Percentiles rank a stretch among this genome's conserved stretches.
Evolutionary conservation across 2,797 vertebrate genomes (phyloP).

Genomic region (Sylvilagus floridanus): DNA sequence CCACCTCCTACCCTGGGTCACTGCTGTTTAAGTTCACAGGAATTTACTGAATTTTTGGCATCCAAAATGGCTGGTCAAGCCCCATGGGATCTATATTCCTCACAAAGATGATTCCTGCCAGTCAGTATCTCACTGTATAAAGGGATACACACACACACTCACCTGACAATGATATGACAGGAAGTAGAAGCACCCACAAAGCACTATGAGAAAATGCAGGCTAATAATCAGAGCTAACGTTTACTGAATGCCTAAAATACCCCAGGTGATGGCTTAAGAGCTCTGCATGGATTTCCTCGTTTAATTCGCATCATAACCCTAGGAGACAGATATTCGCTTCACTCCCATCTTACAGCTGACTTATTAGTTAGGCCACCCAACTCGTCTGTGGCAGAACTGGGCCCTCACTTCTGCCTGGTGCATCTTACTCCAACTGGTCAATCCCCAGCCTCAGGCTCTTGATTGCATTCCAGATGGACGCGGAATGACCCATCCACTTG

Average conservation of each 20-base stretch:
- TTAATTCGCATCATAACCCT: neutral
- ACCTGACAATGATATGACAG: neutral
- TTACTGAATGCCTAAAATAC: neutral
- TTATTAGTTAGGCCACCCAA: neutral
- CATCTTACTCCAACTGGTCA: neutral
- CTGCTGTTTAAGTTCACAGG: slow-evolving; percentile 27
- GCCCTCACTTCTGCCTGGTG: neutral
- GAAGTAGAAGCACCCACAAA: neutral
- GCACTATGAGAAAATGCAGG: neutral
- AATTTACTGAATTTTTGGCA: neutral
- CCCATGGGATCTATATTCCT: neutral
- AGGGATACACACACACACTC: neutral
- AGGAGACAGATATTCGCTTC: neutral
- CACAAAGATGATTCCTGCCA: slow-evolving; percentile 11
- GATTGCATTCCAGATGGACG: neutral
- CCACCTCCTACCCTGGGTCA: neutral
- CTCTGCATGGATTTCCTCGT: slow-evolving; percentile 8
- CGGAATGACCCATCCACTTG: neutral
- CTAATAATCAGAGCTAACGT: neutral
- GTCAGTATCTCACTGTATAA: neutral
- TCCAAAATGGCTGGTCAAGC: neutral
- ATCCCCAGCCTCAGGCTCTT: neutral
- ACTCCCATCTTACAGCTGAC: neutral
- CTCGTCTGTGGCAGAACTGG: neutral
- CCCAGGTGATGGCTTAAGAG: neutral